Conservation (phyloP, 2,888 invertebrate species). For the Branchellion lobata region DNA sequence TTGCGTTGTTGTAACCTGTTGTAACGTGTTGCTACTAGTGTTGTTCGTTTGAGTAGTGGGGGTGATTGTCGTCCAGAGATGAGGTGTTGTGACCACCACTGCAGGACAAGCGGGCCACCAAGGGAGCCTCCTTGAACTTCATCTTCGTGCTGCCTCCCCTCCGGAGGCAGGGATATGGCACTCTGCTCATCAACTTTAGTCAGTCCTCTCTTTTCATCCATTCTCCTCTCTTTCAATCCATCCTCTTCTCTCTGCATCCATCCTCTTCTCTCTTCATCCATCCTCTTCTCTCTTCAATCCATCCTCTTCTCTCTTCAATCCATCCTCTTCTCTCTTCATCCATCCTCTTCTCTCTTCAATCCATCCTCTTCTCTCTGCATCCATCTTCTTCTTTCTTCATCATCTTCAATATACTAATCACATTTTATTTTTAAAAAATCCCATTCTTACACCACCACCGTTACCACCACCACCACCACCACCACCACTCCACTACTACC, state of each 20-base stretch:
- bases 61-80: too few relatives aligned
- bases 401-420: too few relatives aligned
- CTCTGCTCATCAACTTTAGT: constrained; percentile 43
- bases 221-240: too few relatives aligned
- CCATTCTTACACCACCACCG: background rate
- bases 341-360: too few relatives aligned
- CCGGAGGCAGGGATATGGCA: constrained; percentile 37
- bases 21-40: background rate
- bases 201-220: background rate
- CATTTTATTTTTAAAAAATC: background rate
- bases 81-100: constrained; percentile 25
- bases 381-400: too few relatives aligned
- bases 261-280: too few relatives aligned
- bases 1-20: background rate
- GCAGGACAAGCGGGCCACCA: constrained; percentile 27
- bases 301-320: too few relatives aligned
- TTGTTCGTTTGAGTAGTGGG: background rate
- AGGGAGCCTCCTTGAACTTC: constrained; percentile 26
- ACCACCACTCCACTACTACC: constrained; percentile 7
- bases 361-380: too few relatives aligned
- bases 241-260: too few relatives aligned
- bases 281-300: too few relatives aligned
- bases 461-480: constrained; percentile 37
- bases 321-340: too few relatives aligned
- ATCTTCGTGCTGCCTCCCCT: constrained; percentile 40